phyloP scores from a whole-genome alignment of 2,888 invertebrate genomes.

The Neoitamus cyanurus region DNA sequence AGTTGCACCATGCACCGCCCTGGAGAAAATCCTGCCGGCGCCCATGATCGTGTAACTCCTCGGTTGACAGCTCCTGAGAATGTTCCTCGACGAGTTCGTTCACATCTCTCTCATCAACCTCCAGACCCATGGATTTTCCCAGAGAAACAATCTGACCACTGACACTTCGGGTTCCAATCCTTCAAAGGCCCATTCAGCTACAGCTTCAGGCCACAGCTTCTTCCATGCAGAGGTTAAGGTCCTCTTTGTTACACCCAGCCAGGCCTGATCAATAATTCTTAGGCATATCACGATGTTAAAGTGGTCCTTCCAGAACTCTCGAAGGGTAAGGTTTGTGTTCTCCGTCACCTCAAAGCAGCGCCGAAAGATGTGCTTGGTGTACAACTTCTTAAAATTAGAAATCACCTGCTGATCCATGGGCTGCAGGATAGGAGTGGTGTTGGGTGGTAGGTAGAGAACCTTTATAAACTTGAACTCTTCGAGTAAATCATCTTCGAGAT shows the following conservation, averaged over 20 bases:
- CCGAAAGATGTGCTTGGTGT: constrained; percentile 57
- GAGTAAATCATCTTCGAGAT: constrained; percentile 51
- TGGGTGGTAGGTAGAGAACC: constrained; percentile 53
- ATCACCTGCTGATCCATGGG: constrained; percentile 58
- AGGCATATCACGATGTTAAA: constrained; percentile 57
- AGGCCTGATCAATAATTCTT: constrained; percentile 56
- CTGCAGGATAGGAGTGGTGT: constrained; percentile 58
- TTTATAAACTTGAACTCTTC: constrained; percentile 46
- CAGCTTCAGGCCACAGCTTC: constrained; percentile 51
- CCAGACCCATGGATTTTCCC: constrained; percentile 37
- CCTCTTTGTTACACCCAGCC: neutral
- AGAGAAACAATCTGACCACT: constrained; percentile 52
- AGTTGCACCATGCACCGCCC: too few species aligned
- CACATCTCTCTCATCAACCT: too few species aligned
- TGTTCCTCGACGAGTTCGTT: too few species aligned
- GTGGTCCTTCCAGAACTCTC: constrained; percentile 60
- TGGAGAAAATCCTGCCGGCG: too few species aligned
- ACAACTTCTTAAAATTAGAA: constrained; percentile 59
- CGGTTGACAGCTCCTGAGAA: too few species aligned
- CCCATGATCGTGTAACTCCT: too few species aligned
- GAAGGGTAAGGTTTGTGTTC: constrained; percentile 56
- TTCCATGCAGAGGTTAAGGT: constrained; percentile 16
- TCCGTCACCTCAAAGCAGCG: constrained; percentile 56
- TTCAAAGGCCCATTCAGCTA: constrained; percentile 58
- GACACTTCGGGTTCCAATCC: constrained; percentile 54